A percentile compares a stretch with the other conserved stretches of the same genome.
phyloP scores from a whole-genome alignment of 2,888 invertebrate species.

The Teinopalpus imperialis region DNA sequence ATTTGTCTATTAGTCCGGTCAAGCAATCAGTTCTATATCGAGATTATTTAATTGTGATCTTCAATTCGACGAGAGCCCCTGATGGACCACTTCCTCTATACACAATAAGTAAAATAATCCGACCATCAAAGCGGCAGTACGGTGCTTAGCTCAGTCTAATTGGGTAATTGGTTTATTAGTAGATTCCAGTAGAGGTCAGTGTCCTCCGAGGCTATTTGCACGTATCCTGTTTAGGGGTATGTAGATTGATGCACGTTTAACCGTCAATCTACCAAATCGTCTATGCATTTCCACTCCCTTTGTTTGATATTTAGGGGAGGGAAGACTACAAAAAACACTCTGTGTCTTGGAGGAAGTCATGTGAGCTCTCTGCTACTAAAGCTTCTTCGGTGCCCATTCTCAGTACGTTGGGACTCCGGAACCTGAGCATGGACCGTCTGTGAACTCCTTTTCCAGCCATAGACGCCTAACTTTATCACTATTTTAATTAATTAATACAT shows the following conservation, averaged over 20 bases:
- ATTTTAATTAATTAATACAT: too few relatives aligned
- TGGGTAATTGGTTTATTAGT: constrained; percentile 49
- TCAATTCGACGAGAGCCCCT: constrained; percentile 14
- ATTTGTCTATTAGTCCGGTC: constrained; percentile 2
- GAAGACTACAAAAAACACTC: too few relatives aligned
- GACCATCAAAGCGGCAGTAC: neutral
- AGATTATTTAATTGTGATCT: constrained; percentile 19
- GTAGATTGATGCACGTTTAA: neutral
- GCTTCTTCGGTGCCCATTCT: too few relatives aligned
- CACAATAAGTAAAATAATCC: constrained; percentile 25
- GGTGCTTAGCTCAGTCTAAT: constrained; percentile 32
- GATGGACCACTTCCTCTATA: constrained; percentile 18
- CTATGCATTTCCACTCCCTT: neutral
- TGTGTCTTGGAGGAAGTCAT: too few relatives aligned
- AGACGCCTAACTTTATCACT: too few relatives aligned
- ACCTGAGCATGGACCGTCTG: too few relatives aligned
- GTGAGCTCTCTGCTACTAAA: too few relatives aligned
- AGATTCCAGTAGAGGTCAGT: constrained; percentile 37
- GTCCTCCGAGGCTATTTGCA: constrained; percentile 18
- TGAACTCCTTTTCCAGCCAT: too few relatives aligned
- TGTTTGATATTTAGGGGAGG: too few relatives aligned
- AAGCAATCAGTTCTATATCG: constrained; percentile 10
- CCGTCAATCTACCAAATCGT: neutral
- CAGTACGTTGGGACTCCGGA: too few relatives aligned
- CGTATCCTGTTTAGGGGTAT: constrained; percentile 3